Percentiles rank a stretch among this genome's conserved stretches.
Evolutionary conservation across 1,140 invertebrate species (phyloP).

Genomic region (Teleopsis dalmanni): DNA sequence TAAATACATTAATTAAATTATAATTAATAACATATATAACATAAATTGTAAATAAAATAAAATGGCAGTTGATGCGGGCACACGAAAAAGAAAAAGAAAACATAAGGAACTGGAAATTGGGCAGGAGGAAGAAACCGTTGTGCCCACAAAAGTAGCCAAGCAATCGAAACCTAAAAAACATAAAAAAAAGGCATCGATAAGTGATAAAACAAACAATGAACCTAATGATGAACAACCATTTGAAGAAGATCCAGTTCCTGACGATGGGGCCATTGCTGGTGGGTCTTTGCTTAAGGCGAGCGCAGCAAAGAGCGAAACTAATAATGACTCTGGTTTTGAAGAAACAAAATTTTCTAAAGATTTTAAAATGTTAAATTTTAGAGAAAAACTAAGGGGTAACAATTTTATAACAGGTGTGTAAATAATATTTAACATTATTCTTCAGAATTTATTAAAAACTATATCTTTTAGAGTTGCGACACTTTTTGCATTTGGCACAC

Average conservation of each 20-base stretch:
- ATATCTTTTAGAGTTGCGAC: conserved; percentile 45
- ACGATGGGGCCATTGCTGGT: too few species aligned
- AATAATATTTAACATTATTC: neutral
- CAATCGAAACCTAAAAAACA: conserved; percentile 29
- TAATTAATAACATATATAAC: neutral
- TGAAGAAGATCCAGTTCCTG: conserved; percentile 7
- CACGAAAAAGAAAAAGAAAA: conserved; percentile 22
- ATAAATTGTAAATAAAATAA: neutral
- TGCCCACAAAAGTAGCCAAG: conserved; percentile 30
- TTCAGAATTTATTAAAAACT: neutral
- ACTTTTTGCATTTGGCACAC: conserved; percentile 48
- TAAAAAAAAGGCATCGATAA: conserved; percentile 14
- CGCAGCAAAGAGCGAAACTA: conserved; percentile 17
- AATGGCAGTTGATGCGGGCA: conserved; percentile 37
- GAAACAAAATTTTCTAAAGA: conserved; percentile 29
- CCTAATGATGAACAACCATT: neutral
- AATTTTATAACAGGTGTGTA: conserved; percentile 35
- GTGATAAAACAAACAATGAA: conserved; percentile 10
- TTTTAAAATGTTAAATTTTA: conserved; percentile 38
- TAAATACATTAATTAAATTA: neutral
- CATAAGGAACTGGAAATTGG: conserved; percentile 23
- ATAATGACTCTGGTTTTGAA: conserved; percentile 29
- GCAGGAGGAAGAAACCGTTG: conserved; percentile 16
- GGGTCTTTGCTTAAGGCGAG: too few species aligned
- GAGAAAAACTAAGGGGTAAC: conserved; percentile 26